These are phyloP conservation scores for Eublepharis macularius DNA, from an alignment of 2,113 vertebrate species.

Conservation along the genomic window DNA sequence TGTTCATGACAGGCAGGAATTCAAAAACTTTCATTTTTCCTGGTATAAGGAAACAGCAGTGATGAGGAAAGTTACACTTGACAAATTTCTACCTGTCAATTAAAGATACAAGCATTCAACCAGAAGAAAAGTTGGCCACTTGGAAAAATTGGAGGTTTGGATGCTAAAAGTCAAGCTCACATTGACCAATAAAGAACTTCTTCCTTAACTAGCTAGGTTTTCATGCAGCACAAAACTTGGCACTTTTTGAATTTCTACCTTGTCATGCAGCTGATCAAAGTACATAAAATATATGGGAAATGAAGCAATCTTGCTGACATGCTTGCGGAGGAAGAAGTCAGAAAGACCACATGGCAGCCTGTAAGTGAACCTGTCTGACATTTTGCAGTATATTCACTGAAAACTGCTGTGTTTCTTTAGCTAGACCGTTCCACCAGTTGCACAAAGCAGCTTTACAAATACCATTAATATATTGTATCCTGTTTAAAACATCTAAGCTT, in stretches of 20 bases:
- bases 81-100: neutral
- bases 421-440: neutral
- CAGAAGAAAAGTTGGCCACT: neutral
- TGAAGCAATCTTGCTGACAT: neutral
- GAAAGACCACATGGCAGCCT: neutral
- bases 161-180: neutral
- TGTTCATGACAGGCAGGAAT: neutral
- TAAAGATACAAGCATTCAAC: neutral
- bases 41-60: neutral
- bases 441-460: neutral
- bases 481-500: neutral
- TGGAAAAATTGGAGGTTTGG: neutral
- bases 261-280: neutral
- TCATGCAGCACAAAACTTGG: neutral
- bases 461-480: accelerated
- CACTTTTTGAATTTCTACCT: neutral
- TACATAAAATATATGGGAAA: neutral
- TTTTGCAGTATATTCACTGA: neutral
- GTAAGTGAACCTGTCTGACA: neutral
- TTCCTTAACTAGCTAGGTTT: neutral
- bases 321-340: neutral
- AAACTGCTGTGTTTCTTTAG: neutral
- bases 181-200: neutral
- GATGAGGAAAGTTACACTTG: neutral
- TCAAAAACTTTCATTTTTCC: neutral